These are phyloP conservation scores for Rhinoptilus africanus DNA, from an alignment of 2,113 vertebrate genomes.

Conservation along the genomic window DNA sequence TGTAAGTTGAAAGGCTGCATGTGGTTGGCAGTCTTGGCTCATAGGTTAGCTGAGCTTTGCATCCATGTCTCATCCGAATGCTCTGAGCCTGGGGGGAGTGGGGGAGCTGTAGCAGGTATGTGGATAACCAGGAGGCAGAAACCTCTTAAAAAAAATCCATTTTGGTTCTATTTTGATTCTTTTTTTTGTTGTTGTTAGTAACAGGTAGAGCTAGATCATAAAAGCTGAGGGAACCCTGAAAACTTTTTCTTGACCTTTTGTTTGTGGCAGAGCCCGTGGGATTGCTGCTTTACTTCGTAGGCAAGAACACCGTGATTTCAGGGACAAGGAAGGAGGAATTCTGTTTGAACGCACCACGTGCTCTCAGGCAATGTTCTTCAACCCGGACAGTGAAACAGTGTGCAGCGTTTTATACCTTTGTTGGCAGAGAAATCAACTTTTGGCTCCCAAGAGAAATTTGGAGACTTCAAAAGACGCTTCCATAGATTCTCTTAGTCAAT, in stretches of 20 bases:
- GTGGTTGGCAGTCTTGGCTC: neutral
- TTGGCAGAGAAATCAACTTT: neutral
- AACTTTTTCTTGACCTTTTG: neutral
- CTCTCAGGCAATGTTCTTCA: neutral
- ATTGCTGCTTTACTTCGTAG: neutral
- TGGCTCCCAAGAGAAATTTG: neutral
- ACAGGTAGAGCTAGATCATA: neutral
- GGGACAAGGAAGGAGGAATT: neutral
- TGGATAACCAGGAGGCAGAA: neutral
- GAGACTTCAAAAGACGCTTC: neutral
- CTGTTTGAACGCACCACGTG: accelerated
- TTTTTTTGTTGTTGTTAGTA: neutral
- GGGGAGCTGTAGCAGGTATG: neutral
- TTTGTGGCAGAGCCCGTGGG: neutral
- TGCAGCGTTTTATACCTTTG: neutral
- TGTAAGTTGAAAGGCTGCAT: neutral
- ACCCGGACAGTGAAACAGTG: accelerated
- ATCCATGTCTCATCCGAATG: neutral
- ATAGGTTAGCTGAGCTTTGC: neutral
- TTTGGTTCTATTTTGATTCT: neutral
- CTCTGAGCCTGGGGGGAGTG: neutral
- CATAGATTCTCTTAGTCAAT: neutral
- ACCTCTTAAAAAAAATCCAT: neutral
- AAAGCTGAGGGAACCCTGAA: neutral
- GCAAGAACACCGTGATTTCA: neutral